These are phyloP conservation scores for Harpagifer antarcticus DNA, from an alignment of 2,797 vertebrate genomes.

Conservation along the genomic window DNA sequence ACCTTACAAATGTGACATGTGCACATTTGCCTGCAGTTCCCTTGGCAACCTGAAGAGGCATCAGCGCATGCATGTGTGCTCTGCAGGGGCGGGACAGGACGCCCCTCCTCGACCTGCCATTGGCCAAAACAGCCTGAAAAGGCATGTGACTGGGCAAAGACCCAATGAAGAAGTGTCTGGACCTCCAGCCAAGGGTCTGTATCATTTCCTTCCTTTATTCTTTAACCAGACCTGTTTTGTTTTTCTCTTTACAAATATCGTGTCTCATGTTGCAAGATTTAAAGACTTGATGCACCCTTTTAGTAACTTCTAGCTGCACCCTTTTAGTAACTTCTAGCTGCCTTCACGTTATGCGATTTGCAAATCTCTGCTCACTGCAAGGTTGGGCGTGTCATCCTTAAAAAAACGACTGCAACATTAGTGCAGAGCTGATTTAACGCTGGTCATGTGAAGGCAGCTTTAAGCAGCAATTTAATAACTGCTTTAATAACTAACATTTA, in stretches of 20 bases:
- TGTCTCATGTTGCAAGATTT: not conserved
- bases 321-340: not conserved
- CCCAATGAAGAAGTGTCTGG: constrained; percentile 58
- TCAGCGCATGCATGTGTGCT: constrained; percentile 91
- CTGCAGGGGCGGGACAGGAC: constrained; percentile 46
- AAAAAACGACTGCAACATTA: too few species aligned
- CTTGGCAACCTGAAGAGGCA: constrained; percentile 97
- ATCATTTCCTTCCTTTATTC: not conserved
- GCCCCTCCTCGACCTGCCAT: constrained; percentile 12
- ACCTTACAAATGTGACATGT: constrained; percentile 94
- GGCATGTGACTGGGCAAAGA: constrained; percentile 57
- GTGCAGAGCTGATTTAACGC: too few species aligned
- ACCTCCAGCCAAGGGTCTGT: constrained; percentile 71
- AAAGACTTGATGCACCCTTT: not conserved
- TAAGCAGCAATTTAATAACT: not conserved
- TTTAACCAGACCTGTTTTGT: not conserved
- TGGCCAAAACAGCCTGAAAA: constrained; percentile 64
- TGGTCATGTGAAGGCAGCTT: too few species aligned
- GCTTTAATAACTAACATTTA: not conserved
- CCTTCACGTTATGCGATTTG: too few species aligned
- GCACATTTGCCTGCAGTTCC: constrained; percentile 97
- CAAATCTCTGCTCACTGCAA: too few species aligned
- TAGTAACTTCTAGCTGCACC: not conserved
- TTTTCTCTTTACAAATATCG: too few species aligned
- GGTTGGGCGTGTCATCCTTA: too few species aligned